Base-by-base conservation (phyloP, 2,888 invertebrate species). In the Plebejus anna region DNA sequence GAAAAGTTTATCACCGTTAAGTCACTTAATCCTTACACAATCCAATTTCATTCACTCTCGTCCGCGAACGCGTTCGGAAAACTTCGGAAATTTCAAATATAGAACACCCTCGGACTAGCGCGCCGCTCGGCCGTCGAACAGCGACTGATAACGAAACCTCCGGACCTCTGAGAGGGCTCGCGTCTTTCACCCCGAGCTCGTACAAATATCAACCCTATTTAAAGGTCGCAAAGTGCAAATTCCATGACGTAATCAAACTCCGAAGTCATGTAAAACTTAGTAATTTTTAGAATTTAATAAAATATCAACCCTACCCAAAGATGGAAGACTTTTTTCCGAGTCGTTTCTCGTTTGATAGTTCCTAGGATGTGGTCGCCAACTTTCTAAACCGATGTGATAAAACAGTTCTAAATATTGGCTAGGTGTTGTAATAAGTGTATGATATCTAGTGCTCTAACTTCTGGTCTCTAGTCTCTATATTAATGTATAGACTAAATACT, bases 371-470 rank as follows among this genome's bases (percentile, higher is more conserved):
- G 88, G 91, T 91, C 91, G 91, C 88, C 91, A 89, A 92, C 92
- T 92, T 92, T 93, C 92, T 91, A 91, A 92, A 91, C 90, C 90
- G 89, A 90, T 90, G 88, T 90, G 90, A 90, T 90, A 88, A 90
- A 88, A 86, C 82, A 81, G 84, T 82, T 87, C 86, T 86, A 36
- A 13, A 66, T 36, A 88, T 89, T 85, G 85, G 85, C 84, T 84
- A 85, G 86, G 88, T 88, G 91, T 90, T 90, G 87, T 42, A 42
- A n/a, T 71, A 22, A 22, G 22, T 22, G 22, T 71, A 22, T 32
- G 32, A 32, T 70, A 47, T 7, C 47, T 2, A 47, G 1, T 70
- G 32, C 6, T 36, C 6, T 22, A 22, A 22, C 22, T 22, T 22
- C 22, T 22, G 22, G 22, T 22, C 22, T 22, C 22, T 22, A 22